phyloP scores from a whole-genome alignment of 2,797 vertebrate species.

The Clarias pachynema region DNA sequence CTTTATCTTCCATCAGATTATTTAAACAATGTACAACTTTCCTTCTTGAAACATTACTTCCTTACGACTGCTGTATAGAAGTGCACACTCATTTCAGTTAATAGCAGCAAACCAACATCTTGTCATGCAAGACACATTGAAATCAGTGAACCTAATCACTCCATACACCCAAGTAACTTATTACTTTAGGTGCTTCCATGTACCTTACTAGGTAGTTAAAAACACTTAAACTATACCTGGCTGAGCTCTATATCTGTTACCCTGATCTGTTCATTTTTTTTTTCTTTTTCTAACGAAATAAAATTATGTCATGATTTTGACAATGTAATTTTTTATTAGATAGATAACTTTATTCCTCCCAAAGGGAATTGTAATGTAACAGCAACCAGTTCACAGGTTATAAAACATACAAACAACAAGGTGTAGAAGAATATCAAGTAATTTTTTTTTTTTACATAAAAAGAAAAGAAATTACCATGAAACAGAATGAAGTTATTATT shows the following conservation, averaged over 20 bases:
- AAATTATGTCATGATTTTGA: too few species aligned
- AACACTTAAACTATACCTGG: background rate
- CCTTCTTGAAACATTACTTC: constrained; percentile 62
- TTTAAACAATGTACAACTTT: constrained; percentile 52
- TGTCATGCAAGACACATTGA: constrained; percentile 17
- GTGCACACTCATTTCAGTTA: constrained; percentile 64
- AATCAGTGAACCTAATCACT: background rate
- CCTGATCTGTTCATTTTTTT: background rate
- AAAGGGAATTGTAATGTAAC: too few species aligned
- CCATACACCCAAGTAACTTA: background rate
- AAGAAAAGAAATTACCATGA: too few species aligned
- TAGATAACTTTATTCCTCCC: too few species aligned
- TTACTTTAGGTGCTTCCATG: background rate
- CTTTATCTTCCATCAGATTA: constrained; percentile 43
- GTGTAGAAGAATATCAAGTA: too few species aligned
- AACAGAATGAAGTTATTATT: too few species aligned
- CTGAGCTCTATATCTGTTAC: background rate
- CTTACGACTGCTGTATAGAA: constrained; percentile 65
- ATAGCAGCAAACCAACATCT: constrained; percentile 44
- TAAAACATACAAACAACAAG: too few species aligned
- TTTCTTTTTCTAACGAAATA: too few species aligned
- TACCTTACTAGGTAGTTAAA: constrained; percentile 5
- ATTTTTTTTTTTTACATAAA: too few species aligned
- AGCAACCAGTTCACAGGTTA: too few species aligned
- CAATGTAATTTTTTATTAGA: too few species aligned